phyloP scores from a whole-genome alignment of 2,888 invertebrate genomes.

The Abscondita cerata region DNA sequence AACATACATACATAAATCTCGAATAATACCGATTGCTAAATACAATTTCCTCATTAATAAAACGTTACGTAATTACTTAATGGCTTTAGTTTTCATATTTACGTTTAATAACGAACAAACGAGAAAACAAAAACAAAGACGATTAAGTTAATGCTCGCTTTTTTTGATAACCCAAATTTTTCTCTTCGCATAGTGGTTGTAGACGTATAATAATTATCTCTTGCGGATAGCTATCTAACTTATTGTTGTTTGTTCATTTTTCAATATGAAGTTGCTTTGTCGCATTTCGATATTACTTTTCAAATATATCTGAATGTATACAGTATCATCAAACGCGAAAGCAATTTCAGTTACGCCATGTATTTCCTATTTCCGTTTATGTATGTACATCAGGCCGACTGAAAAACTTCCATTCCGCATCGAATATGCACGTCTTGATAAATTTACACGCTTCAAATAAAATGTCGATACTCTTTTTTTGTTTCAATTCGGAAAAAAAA shows the following conservation, averaged over 20 bases:
- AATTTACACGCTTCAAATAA: background rate
- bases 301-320: slow-evolving; percentile 7
- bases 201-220: background rate
- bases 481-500: too few species aligned
- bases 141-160: slow-evolving; percentile 1
- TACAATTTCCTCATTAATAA: background rate
- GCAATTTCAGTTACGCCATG: slow-evolving; percentile 8
- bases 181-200: background rate
- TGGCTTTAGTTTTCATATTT: background rate
- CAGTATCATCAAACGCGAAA: slow-evolving; percentile 6
- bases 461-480: too few species aligned
- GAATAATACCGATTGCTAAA: background rate
- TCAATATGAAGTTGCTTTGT: background rate
- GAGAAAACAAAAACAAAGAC: background rate
- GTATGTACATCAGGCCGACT: background rate
- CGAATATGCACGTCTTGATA: slow-evolving; percentile 7
- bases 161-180: background rate
- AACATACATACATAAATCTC: background rate
- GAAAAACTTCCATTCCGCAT: background rate
- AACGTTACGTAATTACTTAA: background rate
- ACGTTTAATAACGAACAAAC: too few species aligned
- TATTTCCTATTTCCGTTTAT: slow-evolving; percentile 8
- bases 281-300: slow-evolving; percentile 10
- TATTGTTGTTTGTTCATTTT: background rate
- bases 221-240: background rate